These are phyloP conservation scores for Halichoerus grypus DNA, from an alignment of 2,113 vertebrate species.

Conservation along the genomic window DNA sequence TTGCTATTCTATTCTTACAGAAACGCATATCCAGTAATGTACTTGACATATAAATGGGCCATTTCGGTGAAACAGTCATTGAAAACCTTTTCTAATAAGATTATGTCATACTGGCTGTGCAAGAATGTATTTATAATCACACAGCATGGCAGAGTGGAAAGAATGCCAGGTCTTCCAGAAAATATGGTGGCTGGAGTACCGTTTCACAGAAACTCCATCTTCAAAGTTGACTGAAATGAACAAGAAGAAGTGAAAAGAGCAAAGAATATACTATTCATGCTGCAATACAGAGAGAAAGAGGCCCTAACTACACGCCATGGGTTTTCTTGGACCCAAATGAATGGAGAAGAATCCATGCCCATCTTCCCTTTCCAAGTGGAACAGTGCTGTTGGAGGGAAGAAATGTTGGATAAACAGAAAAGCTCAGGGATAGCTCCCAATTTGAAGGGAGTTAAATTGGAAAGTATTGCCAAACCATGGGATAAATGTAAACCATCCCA, in stretches of 20 bases:
- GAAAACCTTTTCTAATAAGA: conserved; percentile 76
- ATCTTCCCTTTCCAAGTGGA: neutral
- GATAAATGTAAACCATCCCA: neutral
- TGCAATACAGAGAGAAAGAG: neutral
- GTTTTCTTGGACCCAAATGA: neutral
- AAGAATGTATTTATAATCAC: conserved; percentile 68
- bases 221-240: conserved; percentile 41
- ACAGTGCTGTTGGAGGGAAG: neutral
- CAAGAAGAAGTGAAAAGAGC: conserved; percentile 26
- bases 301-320: neutral
- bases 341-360: neutral
- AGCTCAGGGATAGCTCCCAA: neutral
- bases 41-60: conserved; percentile 74
- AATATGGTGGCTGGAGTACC: conserved; percentile 59
- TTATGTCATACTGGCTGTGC: conserved; percentile 35
- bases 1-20: conserved; percentile 37
- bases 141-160: conserved; percentile 25
- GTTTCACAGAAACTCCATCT: conserved; percentile 48
- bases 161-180: conserved; percentile 63
- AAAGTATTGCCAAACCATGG: neutral
- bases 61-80: conserved; percentile 64
- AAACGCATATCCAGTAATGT: conserved; percentile 63
- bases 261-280: neutral
- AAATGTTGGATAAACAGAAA: neutral
- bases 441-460: neutral